Evolutionary conservation across 2,888 invertebrate species (phyloP).

Genomic region (Sphaeridia pumilis): DNA sequence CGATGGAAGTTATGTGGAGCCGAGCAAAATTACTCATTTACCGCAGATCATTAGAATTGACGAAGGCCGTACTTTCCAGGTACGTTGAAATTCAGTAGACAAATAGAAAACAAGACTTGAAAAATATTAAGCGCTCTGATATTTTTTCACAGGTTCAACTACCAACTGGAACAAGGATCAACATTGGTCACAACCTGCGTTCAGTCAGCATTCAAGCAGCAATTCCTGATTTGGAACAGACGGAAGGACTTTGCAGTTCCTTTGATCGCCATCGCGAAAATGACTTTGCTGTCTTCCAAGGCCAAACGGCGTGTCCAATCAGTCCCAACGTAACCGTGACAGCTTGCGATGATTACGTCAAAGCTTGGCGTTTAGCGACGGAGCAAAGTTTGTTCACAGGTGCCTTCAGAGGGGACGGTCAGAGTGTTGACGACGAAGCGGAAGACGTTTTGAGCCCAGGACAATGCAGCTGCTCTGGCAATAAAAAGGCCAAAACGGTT

Average conservation of each 20-base stretch:
- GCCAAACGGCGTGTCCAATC: conserved; percentile 30
- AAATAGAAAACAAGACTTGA: too few relatives aligned
- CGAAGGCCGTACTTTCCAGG: conserved; percentile 35
- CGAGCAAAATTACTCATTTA: conserved; percentile 28
- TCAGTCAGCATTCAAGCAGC: conserved; percentile 36
- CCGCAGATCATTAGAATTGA: conserved; percentile 35
- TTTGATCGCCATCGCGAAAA: conserved; percentile 35
- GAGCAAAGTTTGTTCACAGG: conserved; percentile 35
- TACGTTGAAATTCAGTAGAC: too few relatives aligned
- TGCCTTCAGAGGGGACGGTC: conserved; percentile 29
- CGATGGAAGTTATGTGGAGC: conserved; percentile 33
- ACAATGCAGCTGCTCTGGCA: conserved; percentile 34
- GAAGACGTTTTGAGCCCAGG: conserved; percentile 27
- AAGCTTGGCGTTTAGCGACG: conserved; percentile 30
- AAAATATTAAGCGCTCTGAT: too few relatives aligned
- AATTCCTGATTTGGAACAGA: conserved; percentile 34
- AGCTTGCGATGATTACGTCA: conserved; percentile 30
- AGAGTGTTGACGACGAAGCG: conserved; percentile 13
- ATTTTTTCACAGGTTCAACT: conserved; percentile 30
- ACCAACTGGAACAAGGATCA: conserved; percentile 34
- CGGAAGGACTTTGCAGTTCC: conserved; percentile 36
- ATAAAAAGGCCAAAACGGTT: conserved; percentile 25
- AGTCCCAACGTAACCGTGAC: conserved; percentile 20
- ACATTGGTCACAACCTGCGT: conserved; percentile 35
- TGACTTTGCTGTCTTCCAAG: conserved; percentile 34